Base-by-base conservation (phyloP, 2,113 vertebrate species). In the Boulengeromyrus knoepffleri region DNA sequence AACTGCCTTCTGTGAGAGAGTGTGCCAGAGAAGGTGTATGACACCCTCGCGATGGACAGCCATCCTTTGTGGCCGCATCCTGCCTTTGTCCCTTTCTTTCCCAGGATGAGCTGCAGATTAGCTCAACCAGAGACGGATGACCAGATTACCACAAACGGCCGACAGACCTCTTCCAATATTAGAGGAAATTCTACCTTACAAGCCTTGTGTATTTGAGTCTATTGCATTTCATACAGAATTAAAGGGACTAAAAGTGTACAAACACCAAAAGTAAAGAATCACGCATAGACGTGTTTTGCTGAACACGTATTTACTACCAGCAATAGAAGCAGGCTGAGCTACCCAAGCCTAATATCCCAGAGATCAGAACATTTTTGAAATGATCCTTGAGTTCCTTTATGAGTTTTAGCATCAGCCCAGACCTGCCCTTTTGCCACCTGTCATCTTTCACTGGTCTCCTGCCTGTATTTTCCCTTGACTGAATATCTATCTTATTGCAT, bases 301-400 rank as follows among this genome's bases (percentile, higher is more conserved):
- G 95, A 96, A 96, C 95, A 95, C 96, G 95, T 95, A 95, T 96
- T 96, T 95, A 95, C 95, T 95, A 95, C 92, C 91, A 96, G 95
- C 95, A 94, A 96, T 93, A 94, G 94, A 91, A 94, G 93, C 93
- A 93, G 93, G 93, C 90, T 94, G 92, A 94, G 94, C 91, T 92
- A 56, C 93, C 94, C 94, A 94, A 94, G 66, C 89, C 93, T 92
- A 92, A 95, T 6, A 39, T 95, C 95, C 95, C 95, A 80, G 74
- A 80, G 36, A 42, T 5, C n/a, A 74, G 31, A 36, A 74, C 12
- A 74, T 39, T 80, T 42, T 3, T 6, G 1, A 80, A 80, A 39
- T 17, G 74, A 39, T 17, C 74, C 62, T 70, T 12, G 10, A 27
- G 21, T 50, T 50, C 49, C 49, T 15, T 50, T 3, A 15, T 56